These are phyloP conservation scores for Dasyornis broadbenti DNA, from an alignment of 2,113 vertebrate species.

Conservation along the genomic window DNA sequence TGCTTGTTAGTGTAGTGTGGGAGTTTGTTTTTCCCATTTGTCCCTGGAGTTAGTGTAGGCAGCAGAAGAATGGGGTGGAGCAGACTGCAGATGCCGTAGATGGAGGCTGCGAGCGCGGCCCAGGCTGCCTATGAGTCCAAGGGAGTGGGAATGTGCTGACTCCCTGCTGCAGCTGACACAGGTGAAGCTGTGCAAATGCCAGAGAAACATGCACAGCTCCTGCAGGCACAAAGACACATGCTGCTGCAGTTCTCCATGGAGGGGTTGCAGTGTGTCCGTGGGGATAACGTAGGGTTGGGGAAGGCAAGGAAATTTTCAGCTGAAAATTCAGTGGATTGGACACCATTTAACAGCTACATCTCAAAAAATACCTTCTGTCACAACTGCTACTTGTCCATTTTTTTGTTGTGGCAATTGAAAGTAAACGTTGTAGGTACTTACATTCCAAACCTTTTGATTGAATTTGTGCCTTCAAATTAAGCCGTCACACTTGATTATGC, in stretches of 20 bases:
- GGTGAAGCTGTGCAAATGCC: neutral
- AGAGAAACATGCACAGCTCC: neutral
- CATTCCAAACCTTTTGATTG: neutral
- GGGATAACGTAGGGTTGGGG: neutral
- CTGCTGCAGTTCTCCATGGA: neutral
- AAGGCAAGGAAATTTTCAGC: neutral
- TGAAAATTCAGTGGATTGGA: neutral
- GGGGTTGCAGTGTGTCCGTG: fast-evolving
- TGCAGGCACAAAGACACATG: neutral
- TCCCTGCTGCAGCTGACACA: neutral
- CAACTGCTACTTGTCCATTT: neutral
- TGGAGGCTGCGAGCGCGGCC: neutral
- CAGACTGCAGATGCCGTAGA: slow-evolving; percentile 11
- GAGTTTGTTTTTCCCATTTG: slow-evolving; percentile 48
- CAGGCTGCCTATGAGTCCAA: neutral
- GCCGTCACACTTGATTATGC: neutral
- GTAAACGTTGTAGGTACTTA: neutral
- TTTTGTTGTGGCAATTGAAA: neutral
- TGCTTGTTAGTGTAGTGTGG: neutral
- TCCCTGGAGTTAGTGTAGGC: slow-evolving; percentile 23
- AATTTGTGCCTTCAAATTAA: neutral
- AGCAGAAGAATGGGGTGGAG: slow-evolving; percentile 47
- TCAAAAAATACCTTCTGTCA: neutral
- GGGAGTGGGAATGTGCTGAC: neutral
- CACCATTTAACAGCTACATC: neutral